A percentile compares a stretch with the other conserved stretches of the same genome.
Evolutionary conservation across 1,140 invertebrate species (phyloP).

Genomic region (Delia radicum): DNA sequence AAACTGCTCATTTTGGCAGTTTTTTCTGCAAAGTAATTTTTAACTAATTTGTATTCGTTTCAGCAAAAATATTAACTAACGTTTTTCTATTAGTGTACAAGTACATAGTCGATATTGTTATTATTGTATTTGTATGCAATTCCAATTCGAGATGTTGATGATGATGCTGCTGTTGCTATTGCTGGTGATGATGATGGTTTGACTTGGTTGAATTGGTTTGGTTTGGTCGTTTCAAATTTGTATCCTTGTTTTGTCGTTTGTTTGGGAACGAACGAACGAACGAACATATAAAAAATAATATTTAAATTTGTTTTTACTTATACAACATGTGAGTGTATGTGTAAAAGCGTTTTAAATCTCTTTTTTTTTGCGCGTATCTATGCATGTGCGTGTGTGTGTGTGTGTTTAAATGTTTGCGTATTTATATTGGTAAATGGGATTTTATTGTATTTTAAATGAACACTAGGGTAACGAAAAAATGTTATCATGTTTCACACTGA

Average conservation of each 20-base stretch:
- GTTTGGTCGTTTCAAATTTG: neutral
- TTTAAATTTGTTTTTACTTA: neutral
- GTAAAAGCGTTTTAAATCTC: neutral
- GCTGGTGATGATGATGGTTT: neutral
- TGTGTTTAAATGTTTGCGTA: neutral
- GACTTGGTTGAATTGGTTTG: neutral
- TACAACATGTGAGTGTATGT: neutral
- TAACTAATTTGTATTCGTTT: too few species aligned
- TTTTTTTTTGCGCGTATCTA: neutral
- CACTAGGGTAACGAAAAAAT: neutral
- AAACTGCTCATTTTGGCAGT: too few species aligned
- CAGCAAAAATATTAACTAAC: too few species aligned
- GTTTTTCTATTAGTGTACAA: too few species aligned
- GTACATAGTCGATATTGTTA: neutral
- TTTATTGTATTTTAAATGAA: slow-evolving; percentile 5
- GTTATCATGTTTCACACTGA: neutral
- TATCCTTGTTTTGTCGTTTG: neutral
- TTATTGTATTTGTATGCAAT: neutral
- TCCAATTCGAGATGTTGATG: neutral
- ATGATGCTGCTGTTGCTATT: neutral
- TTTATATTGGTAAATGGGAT: neutral
- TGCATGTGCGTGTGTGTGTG: too few species aligned
- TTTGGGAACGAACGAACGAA: neutral
- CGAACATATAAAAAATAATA: neutral
- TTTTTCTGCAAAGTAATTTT: too few species aligned